Conservation (phyloP, 2,113 vertebrate genomes). For the Tragulus kanchil region DNA sequence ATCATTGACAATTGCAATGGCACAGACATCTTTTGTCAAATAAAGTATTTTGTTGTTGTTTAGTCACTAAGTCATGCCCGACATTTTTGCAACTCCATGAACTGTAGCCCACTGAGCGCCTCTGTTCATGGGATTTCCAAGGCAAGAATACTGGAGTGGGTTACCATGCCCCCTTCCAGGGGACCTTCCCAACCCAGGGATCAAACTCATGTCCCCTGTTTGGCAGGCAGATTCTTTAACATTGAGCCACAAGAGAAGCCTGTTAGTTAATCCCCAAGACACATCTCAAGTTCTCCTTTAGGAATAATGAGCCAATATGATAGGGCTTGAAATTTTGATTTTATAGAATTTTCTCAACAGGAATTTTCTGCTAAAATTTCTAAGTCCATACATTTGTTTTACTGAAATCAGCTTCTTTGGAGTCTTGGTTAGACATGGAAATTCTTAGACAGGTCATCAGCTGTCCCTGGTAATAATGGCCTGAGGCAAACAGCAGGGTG, state of each 20-base stretch:
- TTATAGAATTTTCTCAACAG: slow-evolving; percentile 58
- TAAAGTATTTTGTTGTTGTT: neutral
- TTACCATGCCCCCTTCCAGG: neutral
- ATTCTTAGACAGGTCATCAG: slow-evolving; percentile 70
- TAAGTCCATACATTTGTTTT: slow-evolving; percentile 73
- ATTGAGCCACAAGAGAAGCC: neutral
- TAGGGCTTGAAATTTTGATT: slow-evolving; percentile 54
- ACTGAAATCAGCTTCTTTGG: slow-evolving; percentile 73
- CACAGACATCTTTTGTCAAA: neutral
- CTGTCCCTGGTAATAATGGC: slow-evolving; percentile 64
- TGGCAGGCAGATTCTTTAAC: neutral
- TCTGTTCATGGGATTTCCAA: neutral
- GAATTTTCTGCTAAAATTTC: slow-evolving; percentile 73
- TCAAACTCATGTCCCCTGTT: neutral
- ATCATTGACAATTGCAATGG: neutral
- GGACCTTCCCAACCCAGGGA: too few species aligned
- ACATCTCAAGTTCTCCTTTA: neutral
- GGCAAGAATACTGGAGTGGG: neutral
- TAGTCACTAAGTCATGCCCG: neutral
- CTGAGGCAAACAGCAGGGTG: slow-evolving; percentile 45
- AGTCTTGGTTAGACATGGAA: slow-evolving; percentile 77
- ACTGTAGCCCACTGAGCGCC: neutral
- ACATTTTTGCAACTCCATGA: neutral
- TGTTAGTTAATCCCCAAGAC: neutral
- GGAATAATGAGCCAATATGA: slow-evolving; percentile 37